Evolutionary conservation across 2,888 invertebrate genomes (phyloP), one percentile per base, ranked within the genome.

Genomic region (Cephus nigrinus): DNA sequence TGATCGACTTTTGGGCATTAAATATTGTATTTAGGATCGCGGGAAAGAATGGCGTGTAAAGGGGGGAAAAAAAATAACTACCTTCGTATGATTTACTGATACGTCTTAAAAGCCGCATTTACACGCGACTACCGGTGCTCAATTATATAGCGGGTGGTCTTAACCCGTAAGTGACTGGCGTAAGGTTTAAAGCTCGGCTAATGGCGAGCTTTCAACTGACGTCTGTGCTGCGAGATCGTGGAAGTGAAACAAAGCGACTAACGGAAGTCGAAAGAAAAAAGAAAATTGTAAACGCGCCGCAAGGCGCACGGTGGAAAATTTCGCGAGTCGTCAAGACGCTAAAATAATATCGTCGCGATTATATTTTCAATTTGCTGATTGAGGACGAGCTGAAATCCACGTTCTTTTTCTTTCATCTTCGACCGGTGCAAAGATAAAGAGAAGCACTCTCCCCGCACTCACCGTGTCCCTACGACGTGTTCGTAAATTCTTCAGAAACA

Each of bases 401-500:
- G 5, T 40, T 40, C 40, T 40, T 23, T 40, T 23, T 40, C 40
- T 40, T 40, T 40, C 15, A 15, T 5, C 40, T 40, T 40, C 5
- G 15, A 40, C 1, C 23, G 40, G 23, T 5, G 40, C 23, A 40
- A 5, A 40, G 1, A 40, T 40, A 40, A 15, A 23, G 15, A 40
- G 23, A 40, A 15, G 40, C 40, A 23, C 55, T 15, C 34, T 30
- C n/a, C 1, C 4, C 68, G 68, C 68, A 78, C 75, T 71, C 75
- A 32, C 68, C 68, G 55, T 36, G 72, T 73, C 68, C 75, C 76
- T 69, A 72, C 33, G 68, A 71, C 76, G 40, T n/a, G 75, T 74
- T 76, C 76, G 74, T 69, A 79, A 78, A 55, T 23, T 55, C 23
- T 23, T 23, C 23, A 55, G 23, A 23, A 55, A 55, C 23, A 23